Conservation (phyloP, 2,888 invertebrate species). For the Palloptera scutellata region DNA sequence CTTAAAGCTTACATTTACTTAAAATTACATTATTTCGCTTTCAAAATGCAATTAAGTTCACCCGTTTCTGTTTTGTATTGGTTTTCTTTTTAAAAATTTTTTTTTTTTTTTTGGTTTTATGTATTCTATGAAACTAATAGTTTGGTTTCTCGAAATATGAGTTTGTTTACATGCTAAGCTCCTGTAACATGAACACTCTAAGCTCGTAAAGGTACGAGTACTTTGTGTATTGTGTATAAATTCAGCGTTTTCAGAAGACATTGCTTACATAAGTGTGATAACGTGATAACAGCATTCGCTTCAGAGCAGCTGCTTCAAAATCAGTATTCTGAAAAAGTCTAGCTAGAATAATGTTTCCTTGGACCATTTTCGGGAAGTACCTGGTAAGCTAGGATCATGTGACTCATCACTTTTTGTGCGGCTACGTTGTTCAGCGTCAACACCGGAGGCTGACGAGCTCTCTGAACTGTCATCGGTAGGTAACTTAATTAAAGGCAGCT, state of each 20-base stretch:
- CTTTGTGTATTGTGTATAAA: not conserved
- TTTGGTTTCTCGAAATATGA: not conserved
- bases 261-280: too few species aligned
- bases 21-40: conserved; percentile 35
- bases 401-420: conserved; percentile 49
- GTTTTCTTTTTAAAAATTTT: conserved; percentile 25
- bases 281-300: too few species aligned
- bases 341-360: conserved; percentile 82
- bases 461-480: conserved; percentile 54
- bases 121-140: not conserved
- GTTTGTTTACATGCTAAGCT: conserved; percentile 28
- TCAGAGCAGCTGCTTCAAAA: too few species aligned
- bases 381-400: conserved; percentile 62
- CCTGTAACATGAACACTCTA: conserved; percentile 19
- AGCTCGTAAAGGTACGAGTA: not conserved
- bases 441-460: conserved; percentile 38
- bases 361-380: conserved; percentile 69
- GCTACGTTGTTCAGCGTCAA: conserved; percentile 41
- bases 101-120: not conserved
- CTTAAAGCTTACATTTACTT: conserved; percentile 19
- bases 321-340: conserved; percentile 38
- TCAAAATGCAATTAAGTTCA: conserved; percentile 30
- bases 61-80: conserved; percentile 34
- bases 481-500: conserved; percentile 62
- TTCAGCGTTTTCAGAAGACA: not conserved